Evolutionary conservation across 2,797 vertebrate genomes (phyloP), one percentile per base, ranked within the genome.

Genomic region (Myotis daubentonii): DNA sequence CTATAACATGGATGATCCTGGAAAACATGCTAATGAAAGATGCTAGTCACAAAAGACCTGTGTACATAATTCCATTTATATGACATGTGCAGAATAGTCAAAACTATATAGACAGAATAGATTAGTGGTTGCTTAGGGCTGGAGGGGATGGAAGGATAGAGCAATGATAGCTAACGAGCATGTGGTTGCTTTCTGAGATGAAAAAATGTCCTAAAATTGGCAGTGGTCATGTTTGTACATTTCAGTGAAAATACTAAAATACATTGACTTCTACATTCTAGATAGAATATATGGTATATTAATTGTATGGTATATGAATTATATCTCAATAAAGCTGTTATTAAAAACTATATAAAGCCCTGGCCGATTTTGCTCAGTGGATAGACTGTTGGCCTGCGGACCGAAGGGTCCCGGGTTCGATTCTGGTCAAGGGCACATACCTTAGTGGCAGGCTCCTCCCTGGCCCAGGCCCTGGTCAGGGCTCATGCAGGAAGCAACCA

Each of bases 181-280:
- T 49, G 6, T 10, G 23, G 25, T 11, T 87, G 68, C 28, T 79
- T 87, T 89, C 4, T 22, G 36, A 94, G 36, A 15, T 15, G 23
- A 91, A 28, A 5, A 93, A 94, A 72, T 16, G 33, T 70, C 92
- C 47, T 82, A 62, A 87, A 93, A 53, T 36, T 60, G 4, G 85
- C 19, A 17, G 9, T 23, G 13, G 16, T 47, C 11, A 87, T 6
- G 28, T 36, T 1, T 65, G 8, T 8, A 62, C 33, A 12, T 49
- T 53, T 75, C 53, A 68, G 8, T 47, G 55, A 90, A 41, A 30
- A 79, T 10, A 65, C 44, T 55, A 68, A 79, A 86, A 95, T 19
- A 6, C 65, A 75, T 0, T 36, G 11, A 33, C 22, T 7, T 85
- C 12, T 5, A 85, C 8, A 66, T 28, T 91, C 71, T 74, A 91